Evolutionary conservation across 2,797 vertebrate genomes (phyloP).

Genomic region (Tragelaphus oryx): DNA sequence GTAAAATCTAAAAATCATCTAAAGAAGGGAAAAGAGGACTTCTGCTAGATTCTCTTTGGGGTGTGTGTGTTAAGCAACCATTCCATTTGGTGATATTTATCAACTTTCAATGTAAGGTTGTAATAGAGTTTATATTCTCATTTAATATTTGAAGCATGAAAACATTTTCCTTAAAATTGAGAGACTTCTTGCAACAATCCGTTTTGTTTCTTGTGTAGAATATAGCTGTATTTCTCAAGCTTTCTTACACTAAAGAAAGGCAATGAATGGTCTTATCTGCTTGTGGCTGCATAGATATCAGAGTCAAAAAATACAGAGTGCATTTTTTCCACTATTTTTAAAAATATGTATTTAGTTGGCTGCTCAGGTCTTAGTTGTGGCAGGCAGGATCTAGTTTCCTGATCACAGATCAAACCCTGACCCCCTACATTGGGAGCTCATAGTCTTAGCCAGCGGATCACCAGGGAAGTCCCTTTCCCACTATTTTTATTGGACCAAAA

Average conservation of each 20-base stretch:
- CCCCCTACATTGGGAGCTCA: not conserved
- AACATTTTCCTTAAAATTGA: not conserved
- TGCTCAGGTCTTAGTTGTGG: not conserved
- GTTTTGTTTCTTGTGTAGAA: not conserved
- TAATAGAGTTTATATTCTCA: not conserved
- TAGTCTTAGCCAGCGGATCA: not conserved
- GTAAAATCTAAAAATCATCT: constrained; percentile 1
- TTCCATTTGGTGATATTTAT: not conserved
- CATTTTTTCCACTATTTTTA: not conserved
- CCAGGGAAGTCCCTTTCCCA: not conserved
- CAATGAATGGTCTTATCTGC: not conserved
- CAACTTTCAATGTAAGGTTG: not conserved
- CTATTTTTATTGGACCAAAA: not conserved
- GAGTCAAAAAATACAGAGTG: not conserved
- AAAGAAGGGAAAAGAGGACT: not conserved
- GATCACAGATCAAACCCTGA: not conserved
- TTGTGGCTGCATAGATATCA: not conserved
- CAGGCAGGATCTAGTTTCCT: not conserved
- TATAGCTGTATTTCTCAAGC: not conserved
- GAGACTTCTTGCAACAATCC: not conserved
- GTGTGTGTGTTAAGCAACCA: not conserved
- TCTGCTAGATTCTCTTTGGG: not conserved
- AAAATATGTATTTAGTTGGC: not conserved
- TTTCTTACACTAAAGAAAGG: not conserved
- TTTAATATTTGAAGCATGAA: constrained; percentile 15